A percentile compares a stretch with the other conserved stretches of the same genome.
Conservation (phyloP, 2,888 invertebrate species). For the Rotaria sp. region DNA sequence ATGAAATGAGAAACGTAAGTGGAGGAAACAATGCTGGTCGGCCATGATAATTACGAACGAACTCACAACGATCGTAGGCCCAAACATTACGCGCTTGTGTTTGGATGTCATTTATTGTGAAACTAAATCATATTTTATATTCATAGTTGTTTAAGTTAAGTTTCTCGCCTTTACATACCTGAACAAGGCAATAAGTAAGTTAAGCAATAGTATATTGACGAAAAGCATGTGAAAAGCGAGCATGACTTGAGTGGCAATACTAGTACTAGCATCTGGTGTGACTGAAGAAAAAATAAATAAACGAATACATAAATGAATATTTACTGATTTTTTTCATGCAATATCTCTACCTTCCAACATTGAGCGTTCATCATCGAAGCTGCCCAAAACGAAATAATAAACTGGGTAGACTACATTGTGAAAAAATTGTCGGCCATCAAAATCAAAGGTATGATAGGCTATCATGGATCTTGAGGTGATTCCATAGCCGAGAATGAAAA, state of each 20-base stretch:
- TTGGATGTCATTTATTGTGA: neutral
- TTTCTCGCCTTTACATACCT: too few species aligned
- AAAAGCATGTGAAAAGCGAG: neutral
- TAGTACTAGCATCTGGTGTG: too few species aligned
- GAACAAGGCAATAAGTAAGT: neutral
- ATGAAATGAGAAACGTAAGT: neutral
- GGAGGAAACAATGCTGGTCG: neutral
- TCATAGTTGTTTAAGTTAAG: too few species aligned
- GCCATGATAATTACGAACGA: neutral
- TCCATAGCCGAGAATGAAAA: neutral
- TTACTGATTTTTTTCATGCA: neutral
- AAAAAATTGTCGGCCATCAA: neutral
- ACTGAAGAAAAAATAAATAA: neutral
- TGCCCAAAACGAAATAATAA: neutral
- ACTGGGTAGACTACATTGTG: neutral
- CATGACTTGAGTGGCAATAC: neutral
- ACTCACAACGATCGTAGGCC: neutral
- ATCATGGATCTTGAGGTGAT: neutral
- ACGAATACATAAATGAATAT: neutral
- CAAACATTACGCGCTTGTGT: neutral
- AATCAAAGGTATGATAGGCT: neutral
- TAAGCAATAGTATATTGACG: neutral
- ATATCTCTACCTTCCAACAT: neutral
- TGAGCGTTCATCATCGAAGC: neutral
- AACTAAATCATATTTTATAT: too few species aligned